A percentile compares a stretch with the other conserved stretches of the same genome.
phyloP scores from a whole-genome alignment of 2,797 vertebrate species.

The Sebastes iracundus region DNA sequence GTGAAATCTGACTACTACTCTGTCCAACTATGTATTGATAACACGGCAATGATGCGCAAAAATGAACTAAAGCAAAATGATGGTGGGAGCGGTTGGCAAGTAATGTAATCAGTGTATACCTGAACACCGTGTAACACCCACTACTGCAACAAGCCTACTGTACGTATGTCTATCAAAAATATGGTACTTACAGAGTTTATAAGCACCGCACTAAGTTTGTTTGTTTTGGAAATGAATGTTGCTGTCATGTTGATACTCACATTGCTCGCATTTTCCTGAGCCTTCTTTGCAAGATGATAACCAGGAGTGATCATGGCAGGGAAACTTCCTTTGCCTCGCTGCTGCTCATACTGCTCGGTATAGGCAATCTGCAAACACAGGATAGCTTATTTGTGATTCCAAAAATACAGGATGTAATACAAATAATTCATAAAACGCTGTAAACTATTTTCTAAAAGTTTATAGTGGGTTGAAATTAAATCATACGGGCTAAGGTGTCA shows the following conservation, averaged over 20 bases:
- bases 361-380: constrained; percentile 77
- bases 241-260: constrained; percentile 75
- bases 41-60: too few species aligned
- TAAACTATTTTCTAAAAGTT: neutral
- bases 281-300: constrained; percentile 86
- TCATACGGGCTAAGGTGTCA: neutral
- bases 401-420: neutral
- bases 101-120: too few species aligned
- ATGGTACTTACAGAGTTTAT: neutral
- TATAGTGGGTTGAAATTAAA: neutral
- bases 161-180: neutral
- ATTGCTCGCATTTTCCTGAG: constrained; percentile 85
- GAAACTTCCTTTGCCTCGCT: constrained; percentile 87
- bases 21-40: too few species aligned
- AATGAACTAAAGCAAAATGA: too few species aligned
- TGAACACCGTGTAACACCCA: too few species aligned
- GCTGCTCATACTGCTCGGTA: constrained; percentile 84
- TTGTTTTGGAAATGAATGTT: neutral
- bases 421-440: neutral
- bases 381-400: neutral
- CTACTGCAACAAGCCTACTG: too few species aligned
- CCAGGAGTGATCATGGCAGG: constrained; percentile 90
- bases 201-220: neutral
- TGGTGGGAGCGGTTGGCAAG: too few species aligned
- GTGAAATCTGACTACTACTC: too few species aligned